Evolutionary conservation across 2,797 vertebrate genomes (phyloP), one percentile per base, ranked within the genome.

Genomic region (Enteromius treurensis): DNA sequence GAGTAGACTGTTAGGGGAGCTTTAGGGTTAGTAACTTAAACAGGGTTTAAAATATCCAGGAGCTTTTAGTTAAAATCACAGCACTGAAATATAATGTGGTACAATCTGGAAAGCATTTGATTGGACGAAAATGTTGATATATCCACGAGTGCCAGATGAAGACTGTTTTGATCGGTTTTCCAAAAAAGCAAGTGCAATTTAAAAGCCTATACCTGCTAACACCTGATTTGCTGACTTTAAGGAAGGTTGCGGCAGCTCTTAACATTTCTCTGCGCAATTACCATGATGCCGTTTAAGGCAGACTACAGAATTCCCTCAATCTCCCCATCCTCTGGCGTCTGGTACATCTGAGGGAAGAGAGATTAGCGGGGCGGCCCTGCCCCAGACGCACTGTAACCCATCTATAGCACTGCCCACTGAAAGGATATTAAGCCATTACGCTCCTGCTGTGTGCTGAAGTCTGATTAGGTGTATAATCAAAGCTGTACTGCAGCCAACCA

Each of bases 401-500:
- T 75, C 65, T 79, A 62, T 76, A 65, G 68, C n/a, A 70, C 75
- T 40, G 11, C 42, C 49, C 21, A 45, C 80, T 85, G 84, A 77
- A 87, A 89, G 84, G 84, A 68, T 62, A n/a, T 77, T 86, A 71
- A 89, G 85, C 71, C 82, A 87, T 79, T 64, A 68, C 45, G 86
- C 58, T 40, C 79, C 53, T 75, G 80, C 82, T 87, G 79, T 82
- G 86, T 86, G 76, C 60, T 77, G 75, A 87, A 86, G 73, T 84
- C 85, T 81, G 82, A 91, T 91, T 90, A 91, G 81, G 81, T 42
- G 71, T 62, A 85, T 90, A 86, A 90, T 84, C 67, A 65, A 58
- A 78, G 78, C 83, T 85, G 45, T 70, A 67, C 65, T 21, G 73
- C 62, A 80, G 83, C 87, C 91, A 88, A 67, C 67, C 68, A 47